phyloP scores from a whole-genome alignment of 2,113 vertebrate species.

The Ranitomeya imitator region DNA sequence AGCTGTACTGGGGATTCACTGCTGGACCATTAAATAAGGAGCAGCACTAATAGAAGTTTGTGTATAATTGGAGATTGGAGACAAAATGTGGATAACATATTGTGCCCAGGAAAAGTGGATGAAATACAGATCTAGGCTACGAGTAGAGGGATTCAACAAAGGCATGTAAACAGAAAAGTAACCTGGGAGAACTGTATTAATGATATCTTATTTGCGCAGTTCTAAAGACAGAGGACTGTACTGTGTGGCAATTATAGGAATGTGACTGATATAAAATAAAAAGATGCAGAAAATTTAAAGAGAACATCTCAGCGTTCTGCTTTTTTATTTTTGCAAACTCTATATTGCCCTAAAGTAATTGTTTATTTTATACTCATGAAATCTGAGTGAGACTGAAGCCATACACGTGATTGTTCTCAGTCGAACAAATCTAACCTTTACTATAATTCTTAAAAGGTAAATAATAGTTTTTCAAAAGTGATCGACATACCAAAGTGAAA shows the following conservation, averaged over 20 bases:
- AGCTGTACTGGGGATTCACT: constrained; percentile 51
- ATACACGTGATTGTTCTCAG: background rate
- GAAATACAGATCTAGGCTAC: constrained; percentile 3
- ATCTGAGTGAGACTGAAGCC: background rate
- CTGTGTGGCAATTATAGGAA: background rate
- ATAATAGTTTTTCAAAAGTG: too few relatives aligned
- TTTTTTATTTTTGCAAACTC: background rate
- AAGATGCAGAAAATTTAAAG: background rate
- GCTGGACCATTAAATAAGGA: constrained; percentile 28
- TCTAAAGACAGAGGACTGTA: background rate
- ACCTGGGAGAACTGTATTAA: background rate
- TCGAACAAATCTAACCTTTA: too few relatives aligned
- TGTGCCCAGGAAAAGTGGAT: background rate
- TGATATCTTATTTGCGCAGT: background rate
- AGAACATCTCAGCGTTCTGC: background rate
- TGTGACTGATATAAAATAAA: background rate
- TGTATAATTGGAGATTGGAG: background rate
- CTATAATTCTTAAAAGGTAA: too few relatives aligned
- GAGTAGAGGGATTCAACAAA: constrained; percentile 26
- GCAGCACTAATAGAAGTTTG: constrained; percentile 30
- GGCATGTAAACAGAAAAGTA: background rate
- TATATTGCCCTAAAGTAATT: background rate
- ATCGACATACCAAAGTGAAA: too few relatives aligned
- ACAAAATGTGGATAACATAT: constrained; percentile 12
- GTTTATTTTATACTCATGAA: background rate